Evolutionary conservation across 1,140 invertebrate genomes (phyloP).

Genomic region (Pygmarrhopalites habei): DNA sequence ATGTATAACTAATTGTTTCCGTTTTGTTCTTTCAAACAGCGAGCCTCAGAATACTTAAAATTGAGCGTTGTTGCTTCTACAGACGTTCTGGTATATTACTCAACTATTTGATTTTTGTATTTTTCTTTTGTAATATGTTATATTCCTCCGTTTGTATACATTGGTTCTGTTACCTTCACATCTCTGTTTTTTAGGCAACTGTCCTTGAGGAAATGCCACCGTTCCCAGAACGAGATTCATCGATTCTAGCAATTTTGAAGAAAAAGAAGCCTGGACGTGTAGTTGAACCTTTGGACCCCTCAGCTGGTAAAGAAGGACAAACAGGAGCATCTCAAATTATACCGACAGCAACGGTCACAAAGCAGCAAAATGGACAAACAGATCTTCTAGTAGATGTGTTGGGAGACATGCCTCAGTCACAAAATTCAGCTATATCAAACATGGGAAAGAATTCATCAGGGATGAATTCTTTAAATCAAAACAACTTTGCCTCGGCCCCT

Average conservation of each 20-base stretch:
- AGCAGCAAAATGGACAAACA: constrained; percentile 50
- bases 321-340: constrained; percentile 56
- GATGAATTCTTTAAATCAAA: constrained; percentile 10
- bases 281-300: constrained; percentile 67
- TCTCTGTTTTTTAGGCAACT: too few relatives aligned
- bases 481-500: constrained; percentile 38
- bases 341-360: constrained; percentile 57
- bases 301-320: constrained; percentile 51
- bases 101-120: too few relatives aligned
- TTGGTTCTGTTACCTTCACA: too few relatives aligned
- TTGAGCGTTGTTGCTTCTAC: constrained; percentile 91
- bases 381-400: constrained; percentile 82
- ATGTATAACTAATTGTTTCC: too few relatives aligned
- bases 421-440: constrained; percentile 4
- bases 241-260: constrained; percentile 93
- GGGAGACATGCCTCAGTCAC: constrained; percentile 58
- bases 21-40: too few relatives aligned
- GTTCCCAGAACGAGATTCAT: constrained; percentile 97
- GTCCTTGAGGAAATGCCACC: constrained; percentile 99
- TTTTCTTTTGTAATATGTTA: too few relatives aligned
- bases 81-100: constrained; percentile 84
- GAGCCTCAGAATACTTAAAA: constrained; percentile 96
- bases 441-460: neutral
- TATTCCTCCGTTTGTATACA: neutral
- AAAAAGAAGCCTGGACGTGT: constrained; percentile 93